phyloP scores from a whole-genome alignment of 1,140 invertebrate genomes.

The Drosophila albomicans region DNA sequence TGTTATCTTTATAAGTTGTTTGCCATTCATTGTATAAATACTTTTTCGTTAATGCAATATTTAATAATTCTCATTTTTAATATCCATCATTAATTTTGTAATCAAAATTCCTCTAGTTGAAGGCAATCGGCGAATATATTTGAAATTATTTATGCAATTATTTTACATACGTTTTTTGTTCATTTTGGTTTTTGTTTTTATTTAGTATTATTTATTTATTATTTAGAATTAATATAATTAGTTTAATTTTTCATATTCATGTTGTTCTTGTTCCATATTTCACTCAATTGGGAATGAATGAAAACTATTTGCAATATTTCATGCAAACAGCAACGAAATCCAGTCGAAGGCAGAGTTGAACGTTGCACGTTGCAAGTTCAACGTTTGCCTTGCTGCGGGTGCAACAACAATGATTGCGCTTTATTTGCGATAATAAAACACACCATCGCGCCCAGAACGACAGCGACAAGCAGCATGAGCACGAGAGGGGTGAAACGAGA shows the following conservation, averaged over 20 bases:
- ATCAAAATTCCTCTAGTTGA: constrained; percentile 85
- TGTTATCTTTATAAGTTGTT: constrained; percentile 29
- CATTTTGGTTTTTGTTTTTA: constrained; percentile 16
- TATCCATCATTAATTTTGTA: constrained; percentile 76
- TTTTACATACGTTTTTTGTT: constrained; percentile 75
- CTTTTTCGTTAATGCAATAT: constrained; percentile 56
- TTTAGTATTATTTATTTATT: constrained; percentile 3
- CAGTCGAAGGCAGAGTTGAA: constrained; percentile 39
- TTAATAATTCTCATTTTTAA: constrained; percentile 66
- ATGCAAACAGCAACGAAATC: constrained; percentile 62
- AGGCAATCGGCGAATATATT: constrained; percentile 85
- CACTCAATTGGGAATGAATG: constrained; percentile 72
- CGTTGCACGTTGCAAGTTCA: constrained; percentile 23
- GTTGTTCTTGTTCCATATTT: constrained; percentile 62
- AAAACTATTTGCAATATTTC: constrained; percentile 84
- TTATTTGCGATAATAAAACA: constrained; percentile 84
- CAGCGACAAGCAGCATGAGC: constrained; percentile 13
- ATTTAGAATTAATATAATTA: constrained; percentile 18
- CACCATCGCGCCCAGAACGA: constrained; percentile 70
- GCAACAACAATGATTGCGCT: constrained; percentile 84
- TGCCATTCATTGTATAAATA: constrained; percentile 64
- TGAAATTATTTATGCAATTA: constrained; percentile 84
- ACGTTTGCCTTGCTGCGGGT: constrained; percentile 54
- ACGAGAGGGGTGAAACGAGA: neutral
- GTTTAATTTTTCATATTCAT: constrained; percentile 31